Conservation (phyloP, 1,140 invertebrate species). For the Drosophila bocki region DNA sequence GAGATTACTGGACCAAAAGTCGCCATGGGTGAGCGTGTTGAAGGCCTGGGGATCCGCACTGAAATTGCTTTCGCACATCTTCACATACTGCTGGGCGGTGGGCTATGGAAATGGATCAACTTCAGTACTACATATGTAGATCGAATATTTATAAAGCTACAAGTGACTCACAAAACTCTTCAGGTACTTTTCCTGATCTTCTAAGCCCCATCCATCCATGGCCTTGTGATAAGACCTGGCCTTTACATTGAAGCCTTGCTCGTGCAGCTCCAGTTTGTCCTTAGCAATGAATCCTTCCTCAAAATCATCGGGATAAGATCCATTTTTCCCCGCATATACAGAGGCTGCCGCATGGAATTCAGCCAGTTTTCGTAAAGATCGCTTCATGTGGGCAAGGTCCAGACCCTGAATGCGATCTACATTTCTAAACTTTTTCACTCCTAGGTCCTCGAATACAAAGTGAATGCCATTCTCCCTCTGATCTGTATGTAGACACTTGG, state of each 20-base stretch:
- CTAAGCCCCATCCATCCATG: constrained; percentile 58
- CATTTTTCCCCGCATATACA: constrained; percentile 56
- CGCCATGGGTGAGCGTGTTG: constrained; percentile 88
- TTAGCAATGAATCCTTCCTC: constrained; percentile 51
- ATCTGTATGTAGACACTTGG: constrained; percentile 59
- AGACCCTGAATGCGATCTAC: constrained; percentile 86
- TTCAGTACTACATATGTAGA: not conserved
- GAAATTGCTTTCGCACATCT: constrained; percentile 33
- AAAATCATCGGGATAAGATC: constrained; percentile 46
- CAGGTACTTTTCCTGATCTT: constrained; percentile 61
- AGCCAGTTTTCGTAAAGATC: constrained; percentile 86
- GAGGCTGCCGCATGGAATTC: constrained; percentile 86
- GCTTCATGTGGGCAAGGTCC: constrained; percentile 85
- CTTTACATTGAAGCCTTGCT: constrained; percentile 12
- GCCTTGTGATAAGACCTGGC: constrained; percentile 41
- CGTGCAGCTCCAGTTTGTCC: not conserved
- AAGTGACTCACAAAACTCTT: constrained; percentile 56
- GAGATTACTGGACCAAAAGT: constrained; percentile 85
- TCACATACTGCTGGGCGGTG: constrained; percentile 43
- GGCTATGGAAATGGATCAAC: constrained; percentile 32
- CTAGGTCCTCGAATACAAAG: constrained; percentile 70
- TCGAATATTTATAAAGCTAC: not conserved
- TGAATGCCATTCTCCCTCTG: constrained; percentile 41
- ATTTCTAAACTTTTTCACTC: constrained; percentile 46
- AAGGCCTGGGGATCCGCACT: constrained; percentile 85